Conservation (phyloP, 2,888 invertebrate genomes). For the Stenodema calcarata region DNA sequence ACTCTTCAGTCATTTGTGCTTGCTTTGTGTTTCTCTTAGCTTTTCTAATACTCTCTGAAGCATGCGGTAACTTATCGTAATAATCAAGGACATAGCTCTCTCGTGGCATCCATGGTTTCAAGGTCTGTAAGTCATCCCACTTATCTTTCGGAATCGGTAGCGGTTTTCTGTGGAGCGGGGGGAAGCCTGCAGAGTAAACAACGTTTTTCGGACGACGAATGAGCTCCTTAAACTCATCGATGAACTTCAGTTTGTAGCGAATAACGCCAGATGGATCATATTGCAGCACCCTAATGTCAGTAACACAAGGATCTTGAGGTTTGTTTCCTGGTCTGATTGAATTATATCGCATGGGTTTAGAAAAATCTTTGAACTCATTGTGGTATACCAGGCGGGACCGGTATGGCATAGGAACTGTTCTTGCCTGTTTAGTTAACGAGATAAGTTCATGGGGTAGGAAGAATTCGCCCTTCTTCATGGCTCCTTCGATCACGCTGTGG, state of each 20-base stretch:
- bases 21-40: not conserved
- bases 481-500: not conserved
- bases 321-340: not conserved
- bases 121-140: slow-evolving; percentile 18
- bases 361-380: not conserved
- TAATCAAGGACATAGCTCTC: not conserved
- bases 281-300: not conserved
- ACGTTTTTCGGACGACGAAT: not conserved
- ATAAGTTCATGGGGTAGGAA: slow-evolving; percentile 10
- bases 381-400: not conserved
- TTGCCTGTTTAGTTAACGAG: not conserved
- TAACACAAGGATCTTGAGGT: not conserved
- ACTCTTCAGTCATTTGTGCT: not conserved
- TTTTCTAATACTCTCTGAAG: not conserved
- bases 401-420: not conserved
- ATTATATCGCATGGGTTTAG: not conserved
- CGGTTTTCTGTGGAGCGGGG: not conserved
- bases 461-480: not conserved
- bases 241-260: not conserved
- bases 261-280: slow-evolving; percentile 9
- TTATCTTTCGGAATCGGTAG: slow-evolving; percentile 14
- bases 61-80: slow-evolving; percentile 28
- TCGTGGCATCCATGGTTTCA: slow-evolving; percentile 23
- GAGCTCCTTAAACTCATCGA: not conserved
- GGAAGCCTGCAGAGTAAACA: not conserved